phyloP scores from a whole-genome alignment of 2,888 invertebrate genomes.

The Dynastes tityus region DNA sequence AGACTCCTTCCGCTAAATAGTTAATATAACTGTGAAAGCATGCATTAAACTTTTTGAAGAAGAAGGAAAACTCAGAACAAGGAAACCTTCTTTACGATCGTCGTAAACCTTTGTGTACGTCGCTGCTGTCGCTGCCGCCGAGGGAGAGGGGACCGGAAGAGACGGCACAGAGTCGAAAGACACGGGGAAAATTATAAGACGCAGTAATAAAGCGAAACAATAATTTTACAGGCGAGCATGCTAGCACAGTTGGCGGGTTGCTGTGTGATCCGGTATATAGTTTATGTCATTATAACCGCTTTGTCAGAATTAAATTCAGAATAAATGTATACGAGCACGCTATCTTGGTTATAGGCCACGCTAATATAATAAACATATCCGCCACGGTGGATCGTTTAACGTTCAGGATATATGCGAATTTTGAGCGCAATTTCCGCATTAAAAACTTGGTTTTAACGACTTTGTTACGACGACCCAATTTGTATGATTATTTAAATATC shows the following conservation, averaged over 20 bases:
- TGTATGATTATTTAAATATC: too few species aligned
- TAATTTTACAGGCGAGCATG: conserved; percentile 20
- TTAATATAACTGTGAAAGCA: conserved; percentile 39
- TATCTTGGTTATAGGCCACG: background rate
- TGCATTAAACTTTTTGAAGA: conserved; percentile 31
- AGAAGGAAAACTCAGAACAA: conserved; percentile 21
- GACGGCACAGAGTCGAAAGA: conserved; percentile 8
- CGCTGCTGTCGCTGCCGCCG: background rate
- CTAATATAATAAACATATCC: conserved; percentile 37
- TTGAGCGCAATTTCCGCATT: background rate
- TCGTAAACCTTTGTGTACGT: conserved; percentile 30
- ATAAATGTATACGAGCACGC: conserved; percentile 21
- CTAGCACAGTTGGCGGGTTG: too few species aligned
- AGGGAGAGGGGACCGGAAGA: conserved; percentile 15
- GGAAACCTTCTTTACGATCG: conserved; percentile 39
- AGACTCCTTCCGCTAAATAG: conserved; percentile 16
- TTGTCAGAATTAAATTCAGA: conserved; percentile 34
- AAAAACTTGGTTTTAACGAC: too few species aligned
- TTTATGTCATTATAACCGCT: conserved; percentile 34
- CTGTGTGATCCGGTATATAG: background rate
- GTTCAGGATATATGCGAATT: background rate
- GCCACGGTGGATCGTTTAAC: conserved; percentile 16
- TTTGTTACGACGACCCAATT: too few species aligned
- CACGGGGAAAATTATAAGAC: conserved; percentile 34
- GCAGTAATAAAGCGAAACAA: conserved; percentile 42